Percentiles rank a stretch among this genome's conserved stretches.
These are phyloP conservation scores for Melanotaenia duboulayi DNA, from an alignment of 2,113 vertebrate species.

Conservation along the genomic window DNA sequence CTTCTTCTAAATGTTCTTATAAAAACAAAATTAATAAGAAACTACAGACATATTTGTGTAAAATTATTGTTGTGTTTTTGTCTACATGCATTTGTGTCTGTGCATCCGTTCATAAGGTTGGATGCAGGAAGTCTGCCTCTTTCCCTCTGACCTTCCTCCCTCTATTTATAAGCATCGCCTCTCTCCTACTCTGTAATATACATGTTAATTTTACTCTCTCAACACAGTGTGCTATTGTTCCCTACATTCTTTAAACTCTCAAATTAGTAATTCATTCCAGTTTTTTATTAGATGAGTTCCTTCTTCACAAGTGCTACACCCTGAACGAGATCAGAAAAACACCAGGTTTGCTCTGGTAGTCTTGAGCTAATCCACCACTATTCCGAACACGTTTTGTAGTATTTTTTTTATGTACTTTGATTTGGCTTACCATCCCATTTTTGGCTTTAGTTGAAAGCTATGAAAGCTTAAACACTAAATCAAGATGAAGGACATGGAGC, in stretches of 20 bases:
- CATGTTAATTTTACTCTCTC: conserved; percentile 21
- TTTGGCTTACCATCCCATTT: too few relatives aligned
- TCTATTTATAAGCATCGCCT: conserved; percentile 67
- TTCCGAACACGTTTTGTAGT: too few relatives aligned
- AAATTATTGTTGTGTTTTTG: conserved; percentile 13
- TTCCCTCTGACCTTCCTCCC: conserved; percentile 76
- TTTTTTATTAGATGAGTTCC: background rate
- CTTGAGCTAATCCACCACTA: background rate
- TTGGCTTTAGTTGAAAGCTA: too few relatives aligned
- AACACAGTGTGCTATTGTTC: background rate
- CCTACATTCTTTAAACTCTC: background rate
- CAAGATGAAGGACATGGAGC: too few relatives aligned
- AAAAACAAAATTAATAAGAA: background rate
- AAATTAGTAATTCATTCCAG: background rate
- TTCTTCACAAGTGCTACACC: too few relatives aligned
- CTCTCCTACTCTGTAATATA: conserved; percentile 16
- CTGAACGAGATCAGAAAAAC: background rate
- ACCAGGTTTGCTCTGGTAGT: background rate
- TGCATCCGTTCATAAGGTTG: conserved; percentile 56
- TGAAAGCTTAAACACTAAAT: too few relatives aligned
- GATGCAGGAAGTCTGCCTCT: conserved; percentile 74
- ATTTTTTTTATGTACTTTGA: too few relatives aligned
- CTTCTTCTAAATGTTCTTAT: too few relatives aligned
- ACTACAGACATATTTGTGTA: background rate
- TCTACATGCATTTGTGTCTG: conserved; percentile 27